Evolutionary conservation across 1,140 invertebrate genomes (phyloP), one percentile per base, ranked within the genome.

Genomic region (Anthonomus grandis): DNA sequence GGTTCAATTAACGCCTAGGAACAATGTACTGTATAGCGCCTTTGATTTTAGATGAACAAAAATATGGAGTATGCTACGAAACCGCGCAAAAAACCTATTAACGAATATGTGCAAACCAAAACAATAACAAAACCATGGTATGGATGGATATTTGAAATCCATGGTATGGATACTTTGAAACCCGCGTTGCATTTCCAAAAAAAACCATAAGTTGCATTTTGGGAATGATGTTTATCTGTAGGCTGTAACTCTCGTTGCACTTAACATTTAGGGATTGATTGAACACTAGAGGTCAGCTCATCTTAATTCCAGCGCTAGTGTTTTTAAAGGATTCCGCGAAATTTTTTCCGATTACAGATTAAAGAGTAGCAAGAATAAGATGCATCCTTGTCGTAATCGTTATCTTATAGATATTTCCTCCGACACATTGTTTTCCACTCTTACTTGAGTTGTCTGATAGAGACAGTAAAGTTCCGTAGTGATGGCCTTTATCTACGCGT

Each of bases 311-410:
- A 22, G 12, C n/a, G n/a, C 34, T 37, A n/a, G 24, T 23, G 24
- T 25, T 23, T 13, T 49, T 8, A 18, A 53, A 34, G 25, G 37
- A 12, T 53, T 53, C 37, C 18, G 10, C 8, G 23, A 53, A 53
- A 53, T 18, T 21, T 25, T 21, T 31, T 53, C 50, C 13, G 50
- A 53, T 21, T 53, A 53, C n/a, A 53, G 12, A 24, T 53, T 45
- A 19, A 53, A 53, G 4, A 53, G 38, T 15, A 53, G 37, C 6
- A 38, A 38, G 18, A 22, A 53, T 23, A 53, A 34, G 4, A 53
- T 34, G 18, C 37, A 53, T 25, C 50, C 50, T 23, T 45, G 37
- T 15, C 50, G 3, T 9, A 5, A 36, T 19, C 34, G 21, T 23
- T 24, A 41, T 51, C 19, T 51, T 22, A 53, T 53, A 13, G 22